These are phyloP conservation scores for Carlito syrichta DNA, from an alignment of 2,113 vertebrate genomes.

Conservation along the genomic window DNA sequence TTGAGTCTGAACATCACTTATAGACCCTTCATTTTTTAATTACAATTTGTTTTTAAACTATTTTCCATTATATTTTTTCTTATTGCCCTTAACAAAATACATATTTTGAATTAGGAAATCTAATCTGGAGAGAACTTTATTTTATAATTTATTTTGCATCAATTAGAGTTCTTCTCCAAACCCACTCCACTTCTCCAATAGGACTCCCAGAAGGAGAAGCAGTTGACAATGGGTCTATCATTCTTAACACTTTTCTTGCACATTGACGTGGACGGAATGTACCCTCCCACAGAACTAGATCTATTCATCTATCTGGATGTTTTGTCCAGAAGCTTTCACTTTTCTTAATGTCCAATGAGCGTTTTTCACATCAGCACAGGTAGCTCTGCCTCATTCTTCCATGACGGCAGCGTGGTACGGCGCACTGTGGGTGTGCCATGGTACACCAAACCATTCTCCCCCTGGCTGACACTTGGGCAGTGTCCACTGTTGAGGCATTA, in stretches of 20 bases:
- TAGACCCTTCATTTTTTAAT: background rate
- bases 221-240: background rate
- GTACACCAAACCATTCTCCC: background rate
- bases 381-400: background rate
- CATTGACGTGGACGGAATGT: background rate
- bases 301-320: background rate
- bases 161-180: background rate
- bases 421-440: accelerated
- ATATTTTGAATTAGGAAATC: background rate
- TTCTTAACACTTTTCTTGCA: background rate
- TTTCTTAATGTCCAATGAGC: background rate
- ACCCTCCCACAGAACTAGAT: background rate
- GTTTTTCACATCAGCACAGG: background rate
- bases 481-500: background rate
- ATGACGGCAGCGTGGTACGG: background rate
- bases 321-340: background rate
- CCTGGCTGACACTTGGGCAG: background rate
- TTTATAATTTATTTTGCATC: background rate
- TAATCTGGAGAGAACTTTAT: background rate
- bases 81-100: background rate
- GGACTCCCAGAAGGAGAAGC: background rate
- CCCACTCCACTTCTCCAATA: background rate
- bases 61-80: background rate
- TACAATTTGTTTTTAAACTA: background rate
- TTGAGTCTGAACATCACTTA: background rate